phyloP scores from a whole-genome alignment of 2,797 vertebrate species.

The Steatocranus sp. region DNA sequence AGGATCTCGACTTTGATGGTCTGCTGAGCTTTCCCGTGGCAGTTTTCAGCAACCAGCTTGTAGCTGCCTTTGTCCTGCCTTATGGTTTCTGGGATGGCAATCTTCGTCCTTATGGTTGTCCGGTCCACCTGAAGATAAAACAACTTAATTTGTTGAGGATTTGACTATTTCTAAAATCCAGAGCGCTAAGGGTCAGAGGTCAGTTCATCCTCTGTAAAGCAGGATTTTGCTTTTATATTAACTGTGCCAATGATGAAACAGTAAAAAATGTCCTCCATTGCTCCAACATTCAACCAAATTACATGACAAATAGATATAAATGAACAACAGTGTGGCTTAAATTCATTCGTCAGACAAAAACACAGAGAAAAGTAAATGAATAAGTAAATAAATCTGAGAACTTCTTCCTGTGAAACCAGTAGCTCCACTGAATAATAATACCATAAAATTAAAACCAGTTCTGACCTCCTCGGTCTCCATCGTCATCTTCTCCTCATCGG shows the following conservation, averaged over 20 bases:
- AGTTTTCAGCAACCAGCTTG: conserved; percentile 86
- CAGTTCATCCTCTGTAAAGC: neutral
- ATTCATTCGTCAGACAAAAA: neutral
- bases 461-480: conserved; percentile 84
- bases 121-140: conserved; percentile 70
- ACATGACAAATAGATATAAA: neutral
- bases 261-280: neutral
- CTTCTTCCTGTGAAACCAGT: neutral
- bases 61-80: conserved; percentile 88
- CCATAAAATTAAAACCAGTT: neutral
- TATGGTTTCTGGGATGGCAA: conserved; percentile 80
- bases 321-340: neutral
- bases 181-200: neutral
- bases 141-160: neutral
- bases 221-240: neutral
- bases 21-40: conserved; percentile 78
- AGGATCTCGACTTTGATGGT: conserved; percentile 68
- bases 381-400: neutral
- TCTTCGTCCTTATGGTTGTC: conserved; percentile 84
- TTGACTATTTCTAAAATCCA: neutral
- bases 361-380: accelerated
- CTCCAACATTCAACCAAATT: neutral
- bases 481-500: conserved; percentile 80
- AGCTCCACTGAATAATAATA: neutral
- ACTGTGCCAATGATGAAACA: neutral